Evolutionary conservation across 2,113 vertebrate genomes (phyloP).

Genomic region (Dipodomys stephensi): DNA sequence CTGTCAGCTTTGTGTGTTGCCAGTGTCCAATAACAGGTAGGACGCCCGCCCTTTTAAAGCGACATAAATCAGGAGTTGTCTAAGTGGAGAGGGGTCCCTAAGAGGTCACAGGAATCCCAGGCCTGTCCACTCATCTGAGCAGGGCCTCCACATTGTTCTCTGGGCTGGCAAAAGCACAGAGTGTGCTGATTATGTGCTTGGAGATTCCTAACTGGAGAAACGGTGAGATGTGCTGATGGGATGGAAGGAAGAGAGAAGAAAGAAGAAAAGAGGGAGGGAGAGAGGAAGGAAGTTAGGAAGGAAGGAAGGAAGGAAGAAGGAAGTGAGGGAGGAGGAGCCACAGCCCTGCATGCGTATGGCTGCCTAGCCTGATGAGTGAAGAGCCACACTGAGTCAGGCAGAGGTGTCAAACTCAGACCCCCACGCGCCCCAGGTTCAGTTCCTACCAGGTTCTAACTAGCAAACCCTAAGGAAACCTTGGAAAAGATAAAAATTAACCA

Average conservation of each 20-base stretch:
- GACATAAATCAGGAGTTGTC: slow-evolving; percentile 67
- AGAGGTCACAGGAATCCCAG: slow-evolving; percentile 63
- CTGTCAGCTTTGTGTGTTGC: slow-evolving; percentile 69
- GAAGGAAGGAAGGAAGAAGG: too few species aligned
- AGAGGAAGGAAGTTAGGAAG: too few species aligned
- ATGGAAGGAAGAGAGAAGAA: background rate
- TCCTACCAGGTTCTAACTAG: slow-evolving; percentile 8
- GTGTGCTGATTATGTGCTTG: background rate
- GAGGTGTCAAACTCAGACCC: background rate
- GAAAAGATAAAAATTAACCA: background rate
- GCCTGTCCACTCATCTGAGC: slow-evolving; percentile 37
- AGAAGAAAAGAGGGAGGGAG: too few species aligned
- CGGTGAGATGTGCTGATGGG: background rate
- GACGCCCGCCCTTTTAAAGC: slow-evolving; percentile 36
- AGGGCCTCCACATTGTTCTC: slow-evolving; percentile 18
- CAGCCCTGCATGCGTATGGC: too few species aligned
- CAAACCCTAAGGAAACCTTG: background rate
- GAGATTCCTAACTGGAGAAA: background rate
- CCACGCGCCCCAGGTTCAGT: background rate
- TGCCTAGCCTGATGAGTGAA: too few species aligned
- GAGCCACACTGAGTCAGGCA: too few species aligned
- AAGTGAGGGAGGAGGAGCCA: too few species aligned
- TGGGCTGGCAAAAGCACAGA: background rate
- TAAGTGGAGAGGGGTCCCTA: slow-evolving; percentile 47
- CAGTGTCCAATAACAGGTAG: slow-evolving; percentile 58